Percentiles rank a stretch among this genome's conserved stretches.
Conservation (phyloP, 30 jellyfish, hydroid and myxozoan genomes). For the Turritopsis rubra region DNA sequence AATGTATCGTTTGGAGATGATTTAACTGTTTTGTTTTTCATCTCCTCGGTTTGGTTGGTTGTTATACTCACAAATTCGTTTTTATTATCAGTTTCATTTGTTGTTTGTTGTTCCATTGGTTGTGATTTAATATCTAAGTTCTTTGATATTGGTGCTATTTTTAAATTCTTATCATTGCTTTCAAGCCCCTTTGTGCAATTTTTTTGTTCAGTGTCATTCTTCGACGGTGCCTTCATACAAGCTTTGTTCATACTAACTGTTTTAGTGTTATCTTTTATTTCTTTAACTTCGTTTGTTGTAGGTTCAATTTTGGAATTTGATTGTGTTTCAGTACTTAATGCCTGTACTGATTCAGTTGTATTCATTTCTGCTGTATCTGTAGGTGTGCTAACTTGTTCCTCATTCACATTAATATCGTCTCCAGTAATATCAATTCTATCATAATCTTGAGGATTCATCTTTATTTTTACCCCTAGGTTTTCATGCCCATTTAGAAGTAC, state of each 20-base stretch:
- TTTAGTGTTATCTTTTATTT: not conserved
- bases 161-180: not conserved
- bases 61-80: not conserved
- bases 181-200: not conserved
- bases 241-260: not conserved
- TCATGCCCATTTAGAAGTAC: conserved; percentile 68
- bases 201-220: not conserved
- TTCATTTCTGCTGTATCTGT: not conserved
- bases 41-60: not conserved
- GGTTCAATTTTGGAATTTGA: conserved; percentile 15
- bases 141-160: not conserved
- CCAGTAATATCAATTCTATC: conserved; percentile 81
- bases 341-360: not conserved
- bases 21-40: no score
- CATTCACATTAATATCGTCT: conserved; percentile 47
- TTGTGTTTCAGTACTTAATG: conserved; percentile 6
- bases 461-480: conserved; percentile 34
- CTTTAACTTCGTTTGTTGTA: not conserved
- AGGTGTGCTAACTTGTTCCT: conserved; percentile 6
- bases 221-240: conserved; percentile 2
- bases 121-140: not conserved
- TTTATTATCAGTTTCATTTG: not conserved
- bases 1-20: not conserved
- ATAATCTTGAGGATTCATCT: conserved; percentile 60
- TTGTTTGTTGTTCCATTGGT: not conserved